Conservation (phyloP, 2,113 vertebrate species). For the Irena cyanogastra region DNA sequence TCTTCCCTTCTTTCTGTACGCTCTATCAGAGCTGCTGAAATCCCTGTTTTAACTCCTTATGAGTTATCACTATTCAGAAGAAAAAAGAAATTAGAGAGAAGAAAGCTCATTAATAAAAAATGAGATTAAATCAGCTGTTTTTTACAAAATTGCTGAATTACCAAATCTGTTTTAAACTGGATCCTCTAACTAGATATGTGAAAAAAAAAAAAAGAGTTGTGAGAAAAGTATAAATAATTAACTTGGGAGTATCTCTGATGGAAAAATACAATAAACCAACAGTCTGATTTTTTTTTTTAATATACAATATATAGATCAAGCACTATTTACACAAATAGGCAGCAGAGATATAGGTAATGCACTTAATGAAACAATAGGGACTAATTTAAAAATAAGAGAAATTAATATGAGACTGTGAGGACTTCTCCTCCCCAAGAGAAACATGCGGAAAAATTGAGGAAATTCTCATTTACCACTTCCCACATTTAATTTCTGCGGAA, state of each 20-base stretch:
- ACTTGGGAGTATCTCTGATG: not conserved
- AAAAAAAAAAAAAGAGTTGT: not conserved
- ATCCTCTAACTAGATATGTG: not conserved
- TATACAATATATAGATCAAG: not conserved
- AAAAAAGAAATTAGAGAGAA: not conserved
- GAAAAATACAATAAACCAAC: not conserved
- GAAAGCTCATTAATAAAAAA: not conserved
- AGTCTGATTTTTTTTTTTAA: not conserved
- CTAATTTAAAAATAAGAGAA: not conserved
- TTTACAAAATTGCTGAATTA: not conserved
- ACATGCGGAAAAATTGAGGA: not conserved
- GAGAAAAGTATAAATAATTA: not conserved
- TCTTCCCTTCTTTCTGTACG: not conserved
- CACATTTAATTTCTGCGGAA: not conserved
- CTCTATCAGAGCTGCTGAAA: not conserved
- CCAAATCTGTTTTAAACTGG: not conserved
- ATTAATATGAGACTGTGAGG: not conserved
- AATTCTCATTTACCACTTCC: not conserved
- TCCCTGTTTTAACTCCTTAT: not conserved
- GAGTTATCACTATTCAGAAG: not conserved
- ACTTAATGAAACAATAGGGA: not conserved
- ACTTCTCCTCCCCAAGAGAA: not conserved
- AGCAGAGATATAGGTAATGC: not conserved
- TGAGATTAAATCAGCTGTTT: not conserved
- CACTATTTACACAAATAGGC: not conserved